These are phyloP conservation scores for Lophochroa leadbeateri DNA, from an alignment of 2,113 vertebrate species.

Conservation along the genomic window DNA sequence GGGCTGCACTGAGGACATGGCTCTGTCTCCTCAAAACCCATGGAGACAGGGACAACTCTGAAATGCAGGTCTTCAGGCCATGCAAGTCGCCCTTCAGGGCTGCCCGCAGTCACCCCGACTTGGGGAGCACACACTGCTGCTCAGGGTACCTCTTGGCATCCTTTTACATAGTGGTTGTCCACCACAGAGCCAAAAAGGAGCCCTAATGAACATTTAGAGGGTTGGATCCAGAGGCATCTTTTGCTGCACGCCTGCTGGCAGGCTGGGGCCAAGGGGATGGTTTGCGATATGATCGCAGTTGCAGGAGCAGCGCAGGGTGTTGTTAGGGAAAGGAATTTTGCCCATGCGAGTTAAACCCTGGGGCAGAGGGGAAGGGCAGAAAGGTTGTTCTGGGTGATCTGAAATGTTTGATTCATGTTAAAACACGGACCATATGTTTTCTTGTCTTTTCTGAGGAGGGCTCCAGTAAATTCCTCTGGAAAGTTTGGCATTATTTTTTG, in stretches of 20 bases:
- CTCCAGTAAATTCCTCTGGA: neutral
- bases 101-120: neutral
- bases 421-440: neutral
- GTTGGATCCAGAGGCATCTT: neutral
- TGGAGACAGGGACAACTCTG: neutral
- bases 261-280: neutral
- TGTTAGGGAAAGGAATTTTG: neutral
- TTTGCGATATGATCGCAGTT: accelerated
- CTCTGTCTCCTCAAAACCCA: neutral
- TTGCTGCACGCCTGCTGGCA: accelerated
- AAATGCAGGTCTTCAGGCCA: neutral
- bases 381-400: neutral
- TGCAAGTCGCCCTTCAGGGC: neutral
- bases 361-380: neutral
- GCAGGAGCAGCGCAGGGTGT: neutral
- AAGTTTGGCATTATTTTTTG: neutral
- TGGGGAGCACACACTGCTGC: neutral
- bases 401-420: neutral
- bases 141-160: neutral
- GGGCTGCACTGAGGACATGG: neutral
- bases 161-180: neutral
- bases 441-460: neutral
- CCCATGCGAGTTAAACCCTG: neutral
- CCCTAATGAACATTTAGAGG: neutral
- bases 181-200: neutral